Base-by-base conservation (phyloP, 2,113 vertebrate species). In the Bucco capensis region DNA sequence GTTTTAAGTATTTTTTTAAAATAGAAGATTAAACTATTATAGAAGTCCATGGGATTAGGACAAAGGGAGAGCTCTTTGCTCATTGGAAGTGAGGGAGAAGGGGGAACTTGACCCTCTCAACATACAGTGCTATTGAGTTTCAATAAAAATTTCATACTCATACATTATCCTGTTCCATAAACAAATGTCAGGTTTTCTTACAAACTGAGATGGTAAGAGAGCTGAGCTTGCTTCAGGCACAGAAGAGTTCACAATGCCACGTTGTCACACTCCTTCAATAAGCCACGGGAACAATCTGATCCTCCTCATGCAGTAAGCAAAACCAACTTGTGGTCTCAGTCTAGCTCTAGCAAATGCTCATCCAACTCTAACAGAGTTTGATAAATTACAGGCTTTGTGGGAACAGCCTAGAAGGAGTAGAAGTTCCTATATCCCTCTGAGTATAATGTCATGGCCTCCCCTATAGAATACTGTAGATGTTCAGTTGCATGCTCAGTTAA, bases 381-480 rank as follows among this genome's bases (percentile, higher is more conserved):
- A 73, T 27, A 75, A 94, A 87, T 73, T 72, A 90, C 12, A 82
- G 62, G 19, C n/a, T 93, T 66, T 96, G 46, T 42, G 56, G n/a
- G 67, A 66, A 82, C 21, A 86, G 27, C 14, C 31, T 2, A 1
- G 80, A 65, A 90, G 24, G 19, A 83, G 10, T 2, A 79, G 53
- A 90, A 23, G 28, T 46, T 95, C 33, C 24, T 82, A 4, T 24
- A 50, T 38, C 33, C 15, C 23, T 84, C 51, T 51, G 46, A 44
- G 12, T 33, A 56, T 33, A 70, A 66, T 1, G 0, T 30, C 49
- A 70, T 10, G 17, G 31, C 27, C 58, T 50, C 8, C 27, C 35
- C n/a, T 70, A 54, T 47, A 50, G 46, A 69, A 73, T 24, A 73
- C 35, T 25, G 15, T 50, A 83, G 74, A 56, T 44, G 19, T 54